phyloP scores from a whole-genome alignment of 2,113 vertebrate genomes.

The Amphilophus citrinellus region DNA sequence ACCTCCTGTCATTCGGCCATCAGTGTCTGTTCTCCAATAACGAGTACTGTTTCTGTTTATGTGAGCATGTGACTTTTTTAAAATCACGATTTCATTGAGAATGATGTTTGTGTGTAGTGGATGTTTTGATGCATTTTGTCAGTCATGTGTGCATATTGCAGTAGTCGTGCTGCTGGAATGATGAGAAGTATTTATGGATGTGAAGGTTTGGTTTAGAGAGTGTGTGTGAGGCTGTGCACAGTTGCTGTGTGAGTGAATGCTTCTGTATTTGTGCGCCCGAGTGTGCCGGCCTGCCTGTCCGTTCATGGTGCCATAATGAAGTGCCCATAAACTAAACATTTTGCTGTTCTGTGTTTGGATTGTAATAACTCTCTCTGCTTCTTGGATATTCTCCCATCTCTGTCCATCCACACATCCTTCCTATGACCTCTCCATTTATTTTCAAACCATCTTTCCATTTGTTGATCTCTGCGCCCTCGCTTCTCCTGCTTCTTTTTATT shows the following conservation, averaged over 20 bases:
- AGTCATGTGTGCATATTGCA: conserved; percentile 45
- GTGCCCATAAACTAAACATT: conserved; percentile 75
- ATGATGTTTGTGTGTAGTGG: conserved; percentile 49
- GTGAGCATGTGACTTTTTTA: conserved; percentile 74
- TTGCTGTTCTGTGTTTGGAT: conserved; percentile 74
- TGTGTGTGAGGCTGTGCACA: conserved; percentile 3
- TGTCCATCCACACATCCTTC: conserved; percentile 63
- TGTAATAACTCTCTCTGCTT: conserved; percentile 81
- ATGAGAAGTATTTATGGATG: conserved; percentile 12
- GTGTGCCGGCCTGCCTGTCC: conserved; percentile 68
- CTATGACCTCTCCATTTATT: conserved; percentile 55
- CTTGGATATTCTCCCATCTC: conserved; percentile 75
- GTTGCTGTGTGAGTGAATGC: conserved; percentile 41
- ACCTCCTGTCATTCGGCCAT: conserved; percentile 62
- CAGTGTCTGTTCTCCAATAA: conserved; percentile 77
- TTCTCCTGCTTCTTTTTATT: conserved; percentile 46
- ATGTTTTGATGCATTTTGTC: conserved; percentile 52
- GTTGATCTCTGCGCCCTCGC: conserved; percentile 52
- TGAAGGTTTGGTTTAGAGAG: conserved; percentile 15
- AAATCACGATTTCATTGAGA: conserved; percentile 58
- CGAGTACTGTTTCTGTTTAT: conserved; percentile 81
- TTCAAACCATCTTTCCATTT: conserved; percentile 48
- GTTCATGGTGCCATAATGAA: conserved; percentile 73
- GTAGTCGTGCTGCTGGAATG: conserved; percentile 57
- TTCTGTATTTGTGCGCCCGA: conserved; percentile 53